These are phyloP conservation scores for Eupithecia vulgata DNA, from an alignment of 2,888 invertebrate genomes.

Conservation along the genomic window DNA sequence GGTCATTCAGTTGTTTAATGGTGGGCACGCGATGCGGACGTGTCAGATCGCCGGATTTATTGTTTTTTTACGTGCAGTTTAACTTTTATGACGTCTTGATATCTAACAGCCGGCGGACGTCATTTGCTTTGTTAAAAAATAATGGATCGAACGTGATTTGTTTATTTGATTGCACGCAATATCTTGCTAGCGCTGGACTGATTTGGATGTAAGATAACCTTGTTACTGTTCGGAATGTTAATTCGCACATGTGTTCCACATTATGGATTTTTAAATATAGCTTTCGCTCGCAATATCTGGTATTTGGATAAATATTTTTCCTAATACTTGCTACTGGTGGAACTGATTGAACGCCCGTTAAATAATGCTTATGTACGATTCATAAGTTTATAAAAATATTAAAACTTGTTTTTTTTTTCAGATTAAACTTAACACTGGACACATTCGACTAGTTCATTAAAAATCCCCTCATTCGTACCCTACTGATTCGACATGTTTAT, in stretches of 20 bases:
- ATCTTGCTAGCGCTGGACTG: not conserved
- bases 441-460: not conserved
- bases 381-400: no score
- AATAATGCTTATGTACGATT: not conserved
- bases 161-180: not conserved
- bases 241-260: not conserved
- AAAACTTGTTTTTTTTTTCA: no score
- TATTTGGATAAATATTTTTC: not conserved
- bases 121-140: constrained; percentile 18
- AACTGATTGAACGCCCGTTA: not conserved
- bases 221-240: not conserved
- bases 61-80: constrained; percentile 42
- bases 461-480: not conserved
- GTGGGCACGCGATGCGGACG: constrained; percentile 56
- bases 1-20: constrained; percentile 47
- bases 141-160: constrained; percentile 2
- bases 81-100: constrained; percentile 41
- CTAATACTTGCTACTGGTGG: not conserved
- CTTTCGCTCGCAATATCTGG: not conserved
- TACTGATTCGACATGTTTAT: not conserved
- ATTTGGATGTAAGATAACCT: not conserved
- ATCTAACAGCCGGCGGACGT: constrained; percentile 20
- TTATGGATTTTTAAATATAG: not conserved
- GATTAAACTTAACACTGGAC: not conserved
- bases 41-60: constrained; percentile 48